Conservation (phyloP, 2,888 invertebrate species). For the Cordilura impudica region DNA sequence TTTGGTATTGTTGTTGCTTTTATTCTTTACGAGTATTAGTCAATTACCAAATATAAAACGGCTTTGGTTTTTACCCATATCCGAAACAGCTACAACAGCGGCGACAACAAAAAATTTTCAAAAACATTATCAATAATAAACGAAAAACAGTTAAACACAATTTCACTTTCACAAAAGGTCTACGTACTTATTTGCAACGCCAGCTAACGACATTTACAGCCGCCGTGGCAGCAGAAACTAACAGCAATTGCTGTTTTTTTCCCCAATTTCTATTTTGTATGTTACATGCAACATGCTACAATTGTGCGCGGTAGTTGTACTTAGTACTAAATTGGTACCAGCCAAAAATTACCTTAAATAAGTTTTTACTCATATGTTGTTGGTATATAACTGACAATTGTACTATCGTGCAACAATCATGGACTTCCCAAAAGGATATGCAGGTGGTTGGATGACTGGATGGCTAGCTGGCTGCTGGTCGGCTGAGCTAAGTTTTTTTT, state of each 20-base stretch:
- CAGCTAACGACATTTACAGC: conserved; percentile 36
- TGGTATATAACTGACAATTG: neutral
- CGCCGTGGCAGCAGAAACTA: conserved; percentile 44
- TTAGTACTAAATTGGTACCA: conserved; percentile 58
- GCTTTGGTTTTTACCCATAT: conserved; percentile 10
- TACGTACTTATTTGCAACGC: conserved; percentile 64
- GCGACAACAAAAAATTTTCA: conserved; percentile 27
- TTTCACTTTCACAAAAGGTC: conserved; percentile 77
- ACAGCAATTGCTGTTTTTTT: conserved; percentile 58
- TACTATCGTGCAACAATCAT: conserved; percentile 31
- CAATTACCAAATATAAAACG: conserved; percentile 32
- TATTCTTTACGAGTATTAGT: conserved; percentile 46
- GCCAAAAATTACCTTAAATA: conserved; percentile 37
- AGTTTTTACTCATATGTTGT: conserved; percentile 26
- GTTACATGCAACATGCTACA: conserved; percentile 56
- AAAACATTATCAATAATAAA: conserved; percentile 51
- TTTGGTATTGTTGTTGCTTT: conserved; percentile 16
- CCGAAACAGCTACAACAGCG: conserved; percentile 15
- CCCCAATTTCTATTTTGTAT: conserved; percentile 24
- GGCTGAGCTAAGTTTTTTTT: conserved; percentile 28
- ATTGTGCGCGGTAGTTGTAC: conserved; percentile 56
- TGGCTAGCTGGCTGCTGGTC: conserved; percentile 21
- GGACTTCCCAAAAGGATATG: conserved; percentile 55
- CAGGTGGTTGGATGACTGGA: conserved; percentile 44
- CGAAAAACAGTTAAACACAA: conserved; percentile 63